Evolutionary conservation across 2,888 invertebrate genomes (phyloP).

Genomic region (Dasypolia templi): DNA sequence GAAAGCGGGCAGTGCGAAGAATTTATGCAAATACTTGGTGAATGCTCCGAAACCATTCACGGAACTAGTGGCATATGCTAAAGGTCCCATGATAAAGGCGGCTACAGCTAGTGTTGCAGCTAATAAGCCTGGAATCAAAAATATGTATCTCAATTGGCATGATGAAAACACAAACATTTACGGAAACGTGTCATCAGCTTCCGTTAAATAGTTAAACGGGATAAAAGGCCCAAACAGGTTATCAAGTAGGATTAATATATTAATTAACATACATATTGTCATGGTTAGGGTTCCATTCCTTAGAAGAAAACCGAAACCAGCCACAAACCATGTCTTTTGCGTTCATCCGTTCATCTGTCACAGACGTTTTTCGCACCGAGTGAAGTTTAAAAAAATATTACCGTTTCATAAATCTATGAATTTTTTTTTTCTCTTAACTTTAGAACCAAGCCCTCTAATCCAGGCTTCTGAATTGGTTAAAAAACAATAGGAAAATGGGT

Average conservation of each 20-base stretch:
- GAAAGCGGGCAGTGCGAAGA: constrained; percentile 3
- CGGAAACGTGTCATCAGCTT: not conserved
- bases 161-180: not conserved
- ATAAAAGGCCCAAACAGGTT: not conserved
- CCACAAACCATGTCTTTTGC: not conserved
- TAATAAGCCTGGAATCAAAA: constrained; percentile 35
- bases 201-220: not conserved
- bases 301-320: constrained; percentile 7
- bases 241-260: not conserved
- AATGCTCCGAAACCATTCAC: rapidly evolving
- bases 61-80: not conserved
- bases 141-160: constrained; percentile 9
- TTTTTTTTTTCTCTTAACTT: not conserved
- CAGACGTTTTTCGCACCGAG: not conserved
- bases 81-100: not conserved
- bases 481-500: not conserved
- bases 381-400: not conserved
- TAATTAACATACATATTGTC: constrained; percentile 2
- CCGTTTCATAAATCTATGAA: not conserved
- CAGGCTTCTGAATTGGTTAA: not conserved
- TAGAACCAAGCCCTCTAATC: not conserved
- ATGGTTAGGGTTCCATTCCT: not conserved
- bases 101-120: not conserved
- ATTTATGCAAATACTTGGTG: not conserved
- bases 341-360: not conserved